A percentile compares a stretch with the other conserved stretches of the same genome.
These are phyloP conservation scores for Limnodromus scolopaceus DNA, from an alignment of 2,797 vertebrate species.

Conservation along the genomic window DNA sequence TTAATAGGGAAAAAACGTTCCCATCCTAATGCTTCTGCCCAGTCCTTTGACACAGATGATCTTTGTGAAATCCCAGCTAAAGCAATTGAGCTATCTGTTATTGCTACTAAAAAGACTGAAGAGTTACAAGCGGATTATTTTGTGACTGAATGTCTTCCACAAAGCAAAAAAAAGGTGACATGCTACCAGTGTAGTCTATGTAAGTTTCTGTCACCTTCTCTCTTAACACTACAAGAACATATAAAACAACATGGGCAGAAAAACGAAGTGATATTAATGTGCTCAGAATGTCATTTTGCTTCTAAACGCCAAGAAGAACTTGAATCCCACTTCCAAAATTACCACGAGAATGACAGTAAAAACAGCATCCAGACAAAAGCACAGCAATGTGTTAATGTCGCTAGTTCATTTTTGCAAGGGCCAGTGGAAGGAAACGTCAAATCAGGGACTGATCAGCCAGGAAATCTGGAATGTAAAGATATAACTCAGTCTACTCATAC, in stretches of 20 bases:
- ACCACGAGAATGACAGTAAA: constrained; percentile 76
- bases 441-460: constrained; percentile 16
- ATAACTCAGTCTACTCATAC: background rate
- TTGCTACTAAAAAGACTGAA: constrained; percentile 75
- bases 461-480: constrained; percentile 33
- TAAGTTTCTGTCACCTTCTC: constrained; percentile 87
- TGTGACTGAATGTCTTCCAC: constrained; percentile 44
- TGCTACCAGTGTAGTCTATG: constrained; percentile 97
- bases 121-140: constrained; percentile 53
- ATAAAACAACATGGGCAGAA: constrained; percentile 89
- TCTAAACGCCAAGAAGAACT: constrained; percentile 90
- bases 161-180: constrained; percentile 80
- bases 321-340: constrained; percentile 88
- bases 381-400: background rate
- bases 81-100: constrained; percentile 59
- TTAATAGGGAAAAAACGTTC: constrained; percentile 87
- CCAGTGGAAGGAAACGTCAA: constrained; percentile 50
- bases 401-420: constrained; percentile 14
- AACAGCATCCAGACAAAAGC: constrained; percentile 39
- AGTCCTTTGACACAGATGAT: constrained; percentile 55
- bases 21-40: constrained; percentile 54
- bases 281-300: constrained; percentile 86
- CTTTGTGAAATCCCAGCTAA: constrained; percentile 74
- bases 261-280: constrained; percentile 84
- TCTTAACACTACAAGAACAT: constrained; percentile 88